Base-by-base conservation (phyloP, 2,113 vertebrate species). In the Platysteira castanea region DNA sequence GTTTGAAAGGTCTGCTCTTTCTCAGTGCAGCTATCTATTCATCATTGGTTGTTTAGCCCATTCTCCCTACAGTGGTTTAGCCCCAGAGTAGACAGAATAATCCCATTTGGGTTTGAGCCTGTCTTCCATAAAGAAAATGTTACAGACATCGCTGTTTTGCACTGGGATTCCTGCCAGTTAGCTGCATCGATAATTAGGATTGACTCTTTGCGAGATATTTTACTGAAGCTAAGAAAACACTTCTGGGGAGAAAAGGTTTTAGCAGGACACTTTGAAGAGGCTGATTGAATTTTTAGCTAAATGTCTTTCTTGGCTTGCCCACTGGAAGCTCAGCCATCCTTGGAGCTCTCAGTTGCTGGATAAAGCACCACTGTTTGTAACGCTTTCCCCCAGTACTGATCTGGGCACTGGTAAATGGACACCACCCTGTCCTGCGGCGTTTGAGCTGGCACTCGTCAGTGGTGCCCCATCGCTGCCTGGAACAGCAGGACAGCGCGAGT, bases 351-450 rank as follows among this genome's bases (percentile, higher is more conserved):
- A 1, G 10, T 27, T 68, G 20, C 54, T 30, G 61, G 33, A 61
- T 22, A 53, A 42, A 7, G 12, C 24, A 33, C 7, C 30, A 21
- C n/a, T 28, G 11, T 33, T 64, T 27, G 17, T 44, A 68, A 52
- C 0, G 0, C 27, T 33, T 84, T 37, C 4, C 27, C 13, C 26
- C 1, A 2, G 0, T 0, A 7, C 3, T 17, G 27, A 79, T 15
- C 20, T 21, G 3, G 0, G n/a, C 2, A 1, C 12, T 22, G 10
- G 21, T 1, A 35, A 52, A 21, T 4, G 41, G 46, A 56, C 52
- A 22, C 21, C 15, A 4, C 9, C 37, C 63, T 22, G 22, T 35
- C 35, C 77, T 15, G 44, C 0, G 1, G 49, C 1, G 1, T 31
- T 77, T 73, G 63, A n/a, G 49, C 33, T 15, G n/a, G 60, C 47